These are phyloP conservation scores for Synanthedon vespiformis DNA, from an alignment of 2,888 invertebrate species.

Conservation along the genomic window DNA sequence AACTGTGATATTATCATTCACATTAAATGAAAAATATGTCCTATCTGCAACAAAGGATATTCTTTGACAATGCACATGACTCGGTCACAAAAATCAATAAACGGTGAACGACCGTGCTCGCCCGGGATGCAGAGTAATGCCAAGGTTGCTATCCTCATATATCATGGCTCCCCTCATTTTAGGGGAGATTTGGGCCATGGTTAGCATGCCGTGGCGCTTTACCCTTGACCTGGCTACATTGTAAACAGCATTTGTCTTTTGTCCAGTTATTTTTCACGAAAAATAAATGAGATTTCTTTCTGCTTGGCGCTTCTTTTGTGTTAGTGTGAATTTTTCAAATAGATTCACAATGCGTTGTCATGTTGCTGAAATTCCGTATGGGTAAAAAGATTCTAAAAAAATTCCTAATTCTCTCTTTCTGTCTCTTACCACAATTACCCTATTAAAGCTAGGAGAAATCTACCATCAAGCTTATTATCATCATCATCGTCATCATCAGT, in stretches of 20 bases:
- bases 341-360: too few species aligned
- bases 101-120: slow-evolving; percentile 26
- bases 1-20: too few species aligned
- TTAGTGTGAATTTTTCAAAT: too few species aligned
- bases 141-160: slow-evolving; percentile 20
- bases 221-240: slow-evolving; percentile 1
- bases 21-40: not conserved
- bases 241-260: not conserved
- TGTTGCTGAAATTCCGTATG: too few species aligned
- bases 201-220: not conserved
- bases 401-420: too few species aligned
- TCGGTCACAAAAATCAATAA: slow-evolving; percentile 24
- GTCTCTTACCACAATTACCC: too few species aligned
- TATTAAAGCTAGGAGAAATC: too few species aligned
- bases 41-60: not conserved
- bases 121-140: slow-evolving; percentile 25
- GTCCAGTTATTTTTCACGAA: not conserved
- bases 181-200: not conserved
- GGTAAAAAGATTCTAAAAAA: too few species aligned
- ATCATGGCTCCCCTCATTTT: slow-evolving; percentile 1
- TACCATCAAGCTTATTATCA: too few species aligned
- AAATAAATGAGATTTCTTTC: not conserved
- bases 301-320: too few species aligned
- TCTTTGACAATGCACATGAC: slow-evolving; percentile 11
- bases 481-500: too few species aligned